phyloP scores from a whole-genome alignment of 2,113 vertebrate genomes.

The Hypanus sabinus region DNA sequence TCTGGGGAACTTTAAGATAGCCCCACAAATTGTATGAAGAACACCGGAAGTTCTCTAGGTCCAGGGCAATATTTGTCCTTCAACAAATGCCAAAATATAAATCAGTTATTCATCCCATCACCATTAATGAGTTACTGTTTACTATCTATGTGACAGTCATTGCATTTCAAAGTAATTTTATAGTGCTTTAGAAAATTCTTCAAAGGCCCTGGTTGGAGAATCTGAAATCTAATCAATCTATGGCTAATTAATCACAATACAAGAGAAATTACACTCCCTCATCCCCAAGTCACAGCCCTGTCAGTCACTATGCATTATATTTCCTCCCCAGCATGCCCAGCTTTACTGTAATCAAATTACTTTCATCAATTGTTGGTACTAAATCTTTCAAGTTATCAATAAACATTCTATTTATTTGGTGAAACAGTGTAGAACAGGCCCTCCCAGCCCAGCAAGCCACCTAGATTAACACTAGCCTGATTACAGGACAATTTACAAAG shows the following conservation, averaged over 20 bases:
- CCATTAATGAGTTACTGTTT: neutral
- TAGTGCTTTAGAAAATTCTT: neutral
- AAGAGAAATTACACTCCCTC: neutral
- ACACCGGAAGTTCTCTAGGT: neutral
- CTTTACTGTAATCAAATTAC: neutral
- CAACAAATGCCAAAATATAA: neutral
- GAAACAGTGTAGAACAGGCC: no score
- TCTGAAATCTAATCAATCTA: neutral
- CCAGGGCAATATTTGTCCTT: neutral
- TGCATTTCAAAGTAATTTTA: neutral
- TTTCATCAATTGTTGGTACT: neutral
- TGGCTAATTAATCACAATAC: neutral
- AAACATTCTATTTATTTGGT: no score
- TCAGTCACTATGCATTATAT: no score
- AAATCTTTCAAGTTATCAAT: neutral
- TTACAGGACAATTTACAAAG: no score
- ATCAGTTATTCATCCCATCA: neutral
- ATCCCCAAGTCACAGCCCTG: no score
- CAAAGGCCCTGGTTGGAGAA: neutral
- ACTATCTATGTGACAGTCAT: neutral
- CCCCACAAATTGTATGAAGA: neutral
- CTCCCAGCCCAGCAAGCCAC: no score
- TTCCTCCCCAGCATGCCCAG: neutral
- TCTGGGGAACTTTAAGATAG: neutral
- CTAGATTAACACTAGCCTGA: no score